Base-by-base conservation (phyloP, 1,140 invertebrate species). In the Pemphigus obesinymphae region DNA sequence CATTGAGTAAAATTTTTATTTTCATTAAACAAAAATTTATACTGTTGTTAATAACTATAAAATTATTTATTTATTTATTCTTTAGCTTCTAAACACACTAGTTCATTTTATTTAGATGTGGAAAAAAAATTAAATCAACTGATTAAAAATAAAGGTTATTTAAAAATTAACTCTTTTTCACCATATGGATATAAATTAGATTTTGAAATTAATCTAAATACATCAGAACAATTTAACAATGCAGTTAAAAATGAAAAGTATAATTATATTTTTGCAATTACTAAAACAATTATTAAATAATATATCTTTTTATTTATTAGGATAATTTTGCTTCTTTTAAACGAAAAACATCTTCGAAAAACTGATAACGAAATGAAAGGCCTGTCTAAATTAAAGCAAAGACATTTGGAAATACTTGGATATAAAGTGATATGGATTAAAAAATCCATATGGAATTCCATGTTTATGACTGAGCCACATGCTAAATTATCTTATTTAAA, bases 401-500 rank as follows among this genome's bases (percentile, higher is more conserved):
- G 90, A 82, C 90, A 91, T 86, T 85, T 91, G 58, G 90, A 91
- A 86, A 90, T 91, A 76, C 85, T 91, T 83, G 90, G 90, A 17
- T 91, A 90, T 82, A 87, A 87, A 82, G 90, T 91, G 7, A 83
- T 89, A 45, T 85, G 87, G 40, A 86, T 91, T 6, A 88, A 89
- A 70, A 85, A 87, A n/a, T 86, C 86, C 66, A 86, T 88, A 55
- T 91, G 90, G 90, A 89, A 88, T 83, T 87, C 87, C 31, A 88
- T 91, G 85, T 87, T 83, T 50, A 86, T 87, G 85, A 82, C 84
- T 34, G 85, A 86, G 66, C 84, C 86, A n/a, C 85, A 84, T 11
- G 87, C 86, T 17, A 89, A 88, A 84, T 83, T 83, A 8, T 86
- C 87, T 23, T 89, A 87, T 84, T 82, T 89, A 17, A 86, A 87